Conservation (phyloP, 2,797 vertebrate genomes). For the Melanotaenia trifasciata region DNA sequence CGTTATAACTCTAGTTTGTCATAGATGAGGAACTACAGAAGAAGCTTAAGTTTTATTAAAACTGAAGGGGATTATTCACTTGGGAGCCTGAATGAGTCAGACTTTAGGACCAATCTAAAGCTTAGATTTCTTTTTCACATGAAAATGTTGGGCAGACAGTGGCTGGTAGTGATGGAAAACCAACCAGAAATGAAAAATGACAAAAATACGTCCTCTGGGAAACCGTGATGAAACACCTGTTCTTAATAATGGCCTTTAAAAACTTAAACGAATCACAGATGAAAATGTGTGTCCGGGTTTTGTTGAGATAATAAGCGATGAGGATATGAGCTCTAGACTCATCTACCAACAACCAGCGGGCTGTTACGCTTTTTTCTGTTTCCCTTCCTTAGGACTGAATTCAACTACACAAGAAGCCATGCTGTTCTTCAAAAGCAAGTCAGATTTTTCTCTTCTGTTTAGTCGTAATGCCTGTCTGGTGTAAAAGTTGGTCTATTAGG, state of each 20-base stretch:
- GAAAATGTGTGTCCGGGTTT: neutral
- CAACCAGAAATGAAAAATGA: neutral
- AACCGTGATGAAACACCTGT: no score
- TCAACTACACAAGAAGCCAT: neutral
- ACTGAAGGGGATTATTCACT: neutral
- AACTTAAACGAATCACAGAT: no score
- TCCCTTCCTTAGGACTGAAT: neutral
- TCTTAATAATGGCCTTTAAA: neutral
- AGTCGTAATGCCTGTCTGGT: no score
- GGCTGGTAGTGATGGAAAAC: neutral
- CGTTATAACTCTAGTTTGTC: neutral
- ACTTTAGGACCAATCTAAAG: neutral
- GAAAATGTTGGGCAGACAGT: neutral
- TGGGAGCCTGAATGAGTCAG: neutral
- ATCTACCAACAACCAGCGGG: neutral
- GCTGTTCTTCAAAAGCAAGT: neutral
- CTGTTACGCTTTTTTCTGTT: neutral
- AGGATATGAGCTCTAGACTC: neutral
- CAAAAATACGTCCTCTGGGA: neutral
- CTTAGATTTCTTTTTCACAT: neutral
- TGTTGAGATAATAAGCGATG: no score
- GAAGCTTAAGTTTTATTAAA: neutral
- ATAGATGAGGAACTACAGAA: neutral
- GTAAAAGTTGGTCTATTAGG: no score
- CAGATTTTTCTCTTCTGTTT: neutral